phyloP scores from a whole-genome alignment of 1,140 invertebrate genomes.

The Eurosta solidaginis region DNA sequence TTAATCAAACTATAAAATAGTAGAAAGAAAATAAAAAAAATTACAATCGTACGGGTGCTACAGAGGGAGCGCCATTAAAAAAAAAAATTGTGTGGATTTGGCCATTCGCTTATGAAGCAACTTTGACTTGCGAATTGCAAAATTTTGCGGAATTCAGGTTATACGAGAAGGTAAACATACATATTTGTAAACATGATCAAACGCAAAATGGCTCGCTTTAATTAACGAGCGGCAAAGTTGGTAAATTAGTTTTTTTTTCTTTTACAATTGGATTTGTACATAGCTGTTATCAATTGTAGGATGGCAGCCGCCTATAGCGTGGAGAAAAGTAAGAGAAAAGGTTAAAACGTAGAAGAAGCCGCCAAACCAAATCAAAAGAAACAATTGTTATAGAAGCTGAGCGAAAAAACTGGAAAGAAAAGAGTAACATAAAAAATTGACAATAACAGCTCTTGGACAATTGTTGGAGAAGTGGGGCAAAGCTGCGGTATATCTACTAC shows the following conservation, averaged over 20 bases:
- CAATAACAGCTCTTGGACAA: neutral
- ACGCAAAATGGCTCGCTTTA: neutral
- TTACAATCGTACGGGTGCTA: too few species aligned
- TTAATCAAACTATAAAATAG: too few species aligned
- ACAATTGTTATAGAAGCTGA: neutral
- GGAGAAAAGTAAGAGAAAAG: constrained; percentile 21
- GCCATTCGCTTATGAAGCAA: too few species aligned
- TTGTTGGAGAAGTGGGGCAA: neutral
- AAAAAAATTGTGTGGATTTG: neutral
- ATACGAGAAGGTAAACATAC: neutral
- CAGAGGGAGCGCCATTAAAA: too few species aligned
- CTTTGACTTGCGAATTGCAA: neutral
- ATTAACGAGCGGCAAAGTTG: neutral
- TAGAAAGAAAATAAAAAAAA: too few species aligned
- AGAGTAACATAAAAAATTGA: neutral
- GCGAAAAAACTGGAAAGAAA: neutral
- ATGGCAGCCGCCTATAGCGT: neutral
- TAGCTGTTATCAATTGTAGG: constrained; percentile 16
- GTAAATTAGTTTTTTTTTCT: neutral
- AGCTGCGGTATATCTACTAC: neutral
- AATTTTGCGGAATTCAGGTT: neutral
- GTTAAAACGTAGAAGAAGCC: neutral
- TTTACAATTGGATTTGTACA: too few species aligned
- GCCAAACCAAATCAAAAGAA: constrained; percentile 13
- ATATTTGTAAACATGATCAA: neutral